phyloP scores from a whole-genome alignment of 2,797 vertebrate species.

The Cynopterus sphinx region DNA sequence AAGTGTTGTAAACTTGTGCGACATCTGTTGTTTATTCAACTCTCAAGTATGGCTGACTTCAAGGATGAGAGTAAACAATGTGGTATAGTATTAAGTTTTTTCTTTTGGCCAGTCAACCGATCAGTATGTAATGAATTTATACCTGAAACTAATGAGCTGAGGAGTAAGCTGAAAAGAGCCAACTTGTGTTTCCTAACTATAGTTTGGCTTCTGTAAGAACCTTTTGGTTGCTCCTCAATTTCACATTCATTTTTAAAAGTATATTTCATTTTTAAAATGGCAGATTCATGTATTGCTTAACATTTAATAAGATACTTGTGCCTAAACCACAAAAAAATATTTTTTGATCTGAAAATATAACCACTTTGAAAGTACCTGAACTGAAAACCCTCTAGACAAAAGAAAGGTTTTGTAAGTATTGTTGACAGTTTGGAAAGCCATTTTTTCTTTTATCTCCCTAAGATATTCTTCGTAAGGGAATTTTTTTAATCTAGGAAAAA shows the following conservation, averaged over 20 bases:
- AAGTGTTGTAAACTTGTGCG: neutral
- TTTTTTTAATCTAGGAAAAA: neutral
- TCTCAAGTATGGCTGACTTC: neutral
- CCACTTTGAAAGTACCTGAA: constrained; percentile 32
- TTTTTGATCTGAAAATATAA: constrained; percentile 4
- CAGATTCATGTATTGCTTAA: neutral
- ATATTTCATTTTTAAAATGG: neutral
- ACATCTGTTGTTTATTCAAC: neutral
- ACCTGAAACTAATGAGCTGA: neutral
- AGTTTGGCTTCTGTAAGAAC: neutral
- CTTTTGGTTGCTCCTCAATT: neutral
- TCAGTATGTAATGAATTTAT: neutral
- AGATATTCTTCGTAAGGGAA: neutral
- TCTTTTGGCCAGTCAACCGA: neutral
- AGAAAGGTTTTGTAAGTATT: neutral
- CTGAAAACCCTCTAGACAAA: neutral
- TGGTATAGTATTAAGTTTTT: constrained; percentile 6
- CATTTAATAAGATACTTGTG: neutral
- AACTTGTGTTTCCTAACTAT: neutral
- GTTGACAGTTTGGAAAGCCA: neutral
- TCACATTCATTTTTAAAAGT: constrained; percentile 15
- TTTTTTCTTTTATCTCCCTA: neutral
- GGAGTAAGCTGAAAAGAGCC: neutral
- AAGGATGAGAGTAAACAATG: constrained; percentile 1
- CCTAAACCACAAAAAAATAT: neutral